Percentiles rank a stretch among this genome's conserved stretches.
Conservation (phyloP, 2,888 invertebrate genomes). For the Sarcophaga variegata region DNA sequence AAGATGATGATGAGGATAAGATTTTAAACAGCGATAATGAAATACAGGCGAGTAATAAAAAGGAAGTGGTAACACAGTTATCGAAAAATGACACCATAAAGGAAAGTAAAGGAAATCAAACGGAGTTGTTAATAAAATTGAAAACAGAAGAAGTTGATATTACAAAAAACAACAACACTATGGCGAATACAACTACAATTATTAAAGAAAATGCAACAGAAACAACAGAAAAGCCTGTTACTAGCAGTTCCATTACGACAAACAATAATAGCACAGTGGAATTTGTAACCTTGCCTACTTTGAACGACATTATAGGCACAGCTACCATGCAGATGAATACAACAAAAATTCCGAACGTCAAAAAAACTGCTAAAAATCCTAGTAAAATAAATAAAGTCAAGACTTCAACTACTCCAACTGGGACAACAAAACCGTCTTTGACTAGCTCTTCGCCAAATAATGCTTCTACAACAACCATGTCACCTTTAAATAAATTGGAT, state of each 20-base stretch:
- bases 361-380: neutral
- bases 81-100: neutral
- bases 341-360: neutral
- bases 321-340: neutral
- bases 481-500: conserved; percentile 51
- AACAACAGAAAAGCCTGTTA: neutral
- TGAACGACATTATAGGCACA: neutral
- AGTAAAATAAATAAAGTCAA: neutral
- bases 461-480: neutral
- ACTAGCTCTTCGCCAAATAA: neutral
- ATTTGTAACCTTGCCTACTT: neutral
- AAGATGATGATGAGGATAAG: conserved; percentile 11
- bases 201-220: neutral
- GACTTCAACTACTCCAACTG: neutral
- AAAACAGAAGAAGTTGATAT: neutral
- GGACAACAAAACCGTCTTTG: neutral
- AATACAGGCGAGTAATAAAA: neutral
- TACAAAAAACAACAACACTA: neutral
- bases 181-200: neutral
- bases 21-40: conserved; percentile 28
- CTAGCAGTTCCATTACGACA: neutral
- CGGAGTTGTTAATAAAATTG: neutral
- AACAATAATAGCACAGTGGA: neutral
- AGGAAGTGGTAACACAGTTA: neutral
- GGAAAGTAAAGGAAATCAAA: neutral